Conservation (phyloP, 2,113 vertebrate genomes). For the Takifugu bimaculatus region DNA sequence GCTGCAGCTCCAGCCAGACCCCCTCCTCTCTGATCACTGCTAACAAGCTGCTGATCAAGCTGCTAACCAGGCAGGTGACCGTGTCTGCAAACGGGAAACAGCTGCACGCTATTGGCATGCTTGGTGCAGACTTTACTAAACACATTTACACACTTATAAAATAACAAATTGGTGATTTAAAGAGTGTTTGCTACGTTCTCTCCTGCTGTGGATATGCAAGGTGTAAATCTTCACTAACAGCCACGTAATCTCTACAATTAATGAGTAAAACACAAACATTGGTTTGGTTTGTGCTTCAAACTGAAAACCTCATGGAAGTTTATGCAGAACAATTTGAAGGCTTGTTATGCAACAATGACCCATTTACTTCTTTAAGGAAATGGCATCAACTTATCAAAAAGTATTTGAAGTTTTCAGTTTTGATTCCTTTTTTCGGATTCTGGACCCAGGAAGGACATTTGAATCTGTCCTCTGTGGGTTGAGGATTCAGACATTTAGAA, state of each 20-base stretch:
- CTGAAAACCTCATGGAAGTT: slow-evolving; percentile 45
- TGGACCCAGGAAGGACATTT: slow-evolving; percentile 20
- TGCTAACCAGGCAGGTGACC: slow-evolving; percentile 52
- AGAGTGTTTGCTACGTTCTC: not conserved
- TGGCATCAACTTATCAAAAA: not conserved
- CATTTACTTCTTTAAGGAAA: not conserved
- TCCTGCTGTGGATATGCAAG: slow-evolving; percentile 68
- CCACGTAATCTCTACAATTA: not conserved
- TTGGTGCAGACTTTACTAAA: not conserved
- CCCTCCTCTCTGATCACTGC: slow-evolving; percentile 32
- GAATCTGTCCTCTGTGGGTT: not conserved
- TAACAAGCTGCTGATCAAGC: slow-evolving; percentile 37
- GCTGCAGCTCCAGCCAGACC: slow-evolving; percentile 46
- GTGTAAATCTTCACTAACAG: slow-evolving; percentile 44
- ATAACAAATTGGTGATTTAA: not conserved
- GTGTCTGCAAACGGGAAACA: slow-evolving; percentile 13
- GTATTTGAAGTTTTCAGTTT: slow-evolving; percentile 49
- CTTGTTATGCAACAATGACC: not conserved
- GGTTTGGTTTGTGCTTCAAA: slow-evolving; percentile 22
- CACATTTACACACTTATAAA: not conserved
- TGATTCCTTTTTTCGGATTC: slow-evolving; percentile 23
- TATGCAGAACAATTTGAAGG: not conserved
- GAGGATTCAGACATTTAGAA: not conserved
- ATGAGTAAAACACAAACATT: slow-evolving; percentile 27
- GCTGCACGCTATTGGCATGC: slow-evolving; percentile 13